Evolutionary conservation across 2,113 vertebrate species (phyloP).

Genomic region (Myotis yumanensis): DNA sequence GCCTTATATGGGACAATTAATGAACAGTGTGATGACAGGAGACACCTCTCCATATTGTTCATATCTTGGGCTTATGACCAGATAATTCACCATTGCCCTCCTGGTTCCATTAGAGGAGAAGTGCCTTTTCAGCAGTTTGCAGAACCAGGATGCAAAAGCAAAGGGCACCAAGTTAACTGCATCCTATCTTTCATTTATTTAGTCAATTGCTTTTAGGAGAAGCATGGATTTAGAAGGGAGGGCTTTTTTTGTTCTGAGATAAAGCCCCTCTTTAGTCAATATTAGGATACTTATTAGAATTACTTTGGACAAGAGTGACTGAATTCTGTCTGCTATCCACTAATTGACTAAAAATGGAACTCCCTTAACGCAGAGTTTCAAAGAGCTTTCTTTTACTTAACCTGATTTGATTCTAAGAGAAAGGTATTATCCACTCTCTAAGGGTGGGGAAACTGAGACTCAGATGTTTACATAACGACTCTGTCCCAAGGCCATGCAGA

Average conservation of each 20-base stretch:
- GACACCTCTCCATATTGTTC: constrained; percentile 24
- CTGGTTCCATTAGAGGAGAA: background rate
- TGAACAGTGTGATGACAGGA: background rate
- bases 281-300: background rate
- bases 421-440: background rate
- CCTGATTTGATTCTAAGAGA: background rate
- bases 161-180: background rate
- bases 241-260: background rate
- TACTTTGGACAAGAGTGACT: background rate
- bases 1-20: constrained; percentile 52
- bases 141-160: background rate
- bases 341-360: constrained; percentile 13
- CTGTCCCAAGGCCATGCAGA: background rate
- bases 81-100: background rate
- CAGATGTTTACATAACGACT: background rate
- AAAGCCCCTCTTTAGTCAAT: background rate
- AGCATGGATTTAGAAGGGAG: background rate
- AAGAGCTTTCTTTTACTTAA: background rate
- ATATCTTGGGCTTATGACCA: background rate
- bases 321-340: background rate
- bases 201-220: background rate
- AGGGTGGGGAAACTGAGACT: background rate
- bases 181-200: background rate
- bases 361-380: background rate
- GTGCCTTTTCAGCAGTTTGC: constrained; percentile 31